phyloP scores from a whole-genome alignment of 2,797 vertebrate genomes.

The Gobio occitaniae region DNA sequence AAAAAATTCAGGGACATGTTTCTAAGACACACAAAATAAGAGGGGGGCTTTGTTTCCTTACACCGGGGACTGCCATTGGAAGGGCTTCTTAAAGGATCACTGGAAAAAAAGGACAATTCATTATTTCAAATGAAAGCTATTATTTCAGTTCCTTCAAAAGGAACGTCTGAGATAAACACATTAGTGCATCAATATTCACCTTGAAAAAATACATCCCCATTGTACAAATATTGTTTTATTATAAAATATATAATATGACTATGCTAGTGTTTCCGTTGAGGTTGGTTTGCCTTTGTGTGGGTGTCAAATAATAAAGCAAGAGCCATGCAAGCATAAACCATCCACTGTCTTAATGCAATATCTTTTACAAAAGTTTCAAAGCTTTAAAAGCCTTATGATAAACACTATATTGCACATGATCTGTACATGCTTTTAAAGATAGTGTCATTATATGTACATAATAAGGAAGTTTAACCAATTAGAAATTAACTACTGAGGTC shows the following conservation, averaged over 20 bases:
- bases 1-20: slow-evolving; percentile 14
- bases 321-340: not conserved
- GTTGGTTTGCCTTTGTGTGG: slow-evolving; percentile 1
- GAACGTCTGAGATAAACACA: slow-evolving; percentile 6
- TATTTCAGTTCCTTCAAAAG: slow-evolving; percentile 2
- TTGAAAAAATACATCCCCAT: slow-evolving; percentile 1
- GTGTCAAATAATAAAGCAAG: not conserved
- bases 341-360: not conserved
- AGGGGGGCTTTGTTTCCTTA: not conserved
- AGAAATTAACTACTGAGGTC: not conserved
- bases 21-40: slow-evolving; percentile 1
- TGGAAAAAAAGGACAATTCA: slow-evolving; percentile 4
- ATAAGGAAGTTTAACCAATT: not conserved
- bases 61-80: not conserved
- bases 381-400: not conserved
- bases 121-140: slow-evolving; percentile 13
- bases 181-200: slow-evolving; percentile 30
- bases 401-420: not conserved
- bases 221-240: not conserved
- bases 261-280: not conserved
- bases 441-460: not conserved
- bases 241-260: not conserved
- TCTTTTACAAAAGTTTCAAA: not conserved
- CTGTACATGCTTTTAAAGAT: not conserved
- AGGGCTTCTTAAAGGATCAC: slow-evolving; percentile 14